Evolutionary conservation across 2,113 vertebrate genomes (phyloP).

Genomic region (Galeopterus variegatus): DNA sequence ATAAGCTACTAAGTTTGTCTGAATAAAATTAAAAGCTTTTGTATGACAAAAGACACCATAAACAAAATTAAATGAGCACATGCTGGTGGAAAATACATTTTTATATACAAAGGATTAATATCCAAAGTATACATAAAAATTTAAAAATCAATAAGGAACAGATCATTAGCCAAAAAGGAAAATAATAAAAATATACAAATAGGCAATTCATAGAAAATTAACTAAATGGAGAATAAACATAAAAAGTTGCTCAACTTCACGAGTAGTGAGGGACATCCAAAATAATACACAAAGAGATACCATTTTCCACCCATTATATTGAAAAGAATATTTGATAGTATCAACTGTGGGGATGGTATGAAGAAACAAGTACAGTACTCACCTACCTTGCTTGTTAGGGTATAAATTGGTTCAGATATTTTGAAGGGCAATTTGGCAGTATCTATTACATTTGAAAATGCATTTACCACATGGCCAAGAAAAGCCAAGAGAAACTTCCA

Average conservation of each 20-base stretch:
- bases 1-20: neutral
- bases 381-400: neutral
- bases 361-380: neutral
- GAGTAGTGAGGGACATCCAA: neutral
- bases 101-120: neutral
- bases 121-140: neutral
- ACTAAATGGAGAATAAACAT: neutral
- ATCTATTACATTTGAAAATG: neutral
- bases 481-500: neutral
- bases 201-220: neutral
- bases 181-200: neutral
- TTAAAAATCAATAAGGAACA: neutral
- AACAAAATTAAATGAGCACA: neutral
- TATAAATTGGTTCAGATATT: constrained; percentile 1
- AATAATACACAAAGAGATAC: neutral
- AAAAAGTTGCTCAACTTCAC: neutral
- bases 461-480: no score
- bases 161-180: neutral
- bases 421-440: neutral
- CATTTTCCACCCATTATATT: neutral
- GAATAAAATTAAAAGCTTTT: neutral
- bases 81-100: neutral
- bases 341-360: neutral
- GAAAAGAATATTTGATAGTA: neutral
- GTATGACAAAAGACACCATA: neutral